phyloP scores from a whole-genome alignment of 2,113 vertebrate genomes.

The Pygoscelis antarcticus region DNA sequence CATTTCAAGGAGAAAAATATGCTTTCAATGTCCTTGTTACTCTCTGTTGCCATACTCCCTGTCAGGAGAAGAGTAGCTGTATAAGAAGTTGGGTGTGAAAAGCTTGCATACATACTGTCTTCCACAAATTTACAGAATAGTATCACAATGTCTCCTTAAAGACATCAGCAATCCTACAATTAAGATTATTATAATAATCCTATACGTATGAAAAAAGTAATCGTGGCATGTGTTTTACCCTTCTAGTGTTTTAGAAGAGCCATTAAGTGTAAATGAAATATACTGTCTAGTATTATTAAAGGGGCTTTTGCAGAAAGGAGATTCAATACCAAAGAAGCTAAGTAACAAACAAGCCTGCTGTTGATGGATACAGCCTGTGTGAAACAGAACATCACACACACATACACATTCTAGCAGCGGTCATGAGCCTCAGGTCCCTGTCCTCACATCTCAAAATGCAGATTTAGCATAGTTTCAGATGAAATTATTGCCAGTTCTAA shows the following conservation, averaged over 20 bases:
- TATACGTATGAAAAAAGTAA: neutral
- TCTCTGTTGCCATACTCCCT: neutral
- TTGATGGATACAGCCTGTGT: neutral
- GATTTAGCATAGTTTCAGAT: neutral
- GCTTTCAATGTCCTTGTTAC: neutral
- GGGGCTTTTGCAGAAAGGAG: neutral
- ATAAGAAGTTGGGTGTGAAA: neutral
- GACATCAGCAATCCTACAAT: neutral
- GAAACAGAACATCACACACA: neutral
- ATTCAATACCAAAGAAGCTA: neutral
- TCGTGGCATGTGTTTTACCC: neutral
- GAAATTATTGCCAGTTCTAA: neutral
- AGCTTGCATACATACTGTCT: neutral
- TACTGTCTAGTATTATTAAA: neutral
- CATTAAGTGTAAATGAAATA: neutral
- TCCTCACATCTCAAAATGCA: neutral
- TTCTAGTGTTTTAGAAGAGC: neutral
- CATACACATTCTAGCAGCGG: neutral
- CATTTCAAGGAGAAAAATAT: neutral
- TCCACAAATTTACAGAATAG: neutral
- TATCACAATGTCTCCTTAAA: neutral
- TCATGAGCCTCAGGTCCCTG: neutral
- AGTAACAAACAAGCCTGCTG: neutral
- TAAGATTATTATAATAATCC: neutral
- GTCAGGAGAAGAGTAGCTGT: neutral